Evolutionary conservation across 2,888 invertebrate genomes (phyloP), one percentile per base, ranked within the genome.

Genomic region (Noctua pronuba): DNA sequence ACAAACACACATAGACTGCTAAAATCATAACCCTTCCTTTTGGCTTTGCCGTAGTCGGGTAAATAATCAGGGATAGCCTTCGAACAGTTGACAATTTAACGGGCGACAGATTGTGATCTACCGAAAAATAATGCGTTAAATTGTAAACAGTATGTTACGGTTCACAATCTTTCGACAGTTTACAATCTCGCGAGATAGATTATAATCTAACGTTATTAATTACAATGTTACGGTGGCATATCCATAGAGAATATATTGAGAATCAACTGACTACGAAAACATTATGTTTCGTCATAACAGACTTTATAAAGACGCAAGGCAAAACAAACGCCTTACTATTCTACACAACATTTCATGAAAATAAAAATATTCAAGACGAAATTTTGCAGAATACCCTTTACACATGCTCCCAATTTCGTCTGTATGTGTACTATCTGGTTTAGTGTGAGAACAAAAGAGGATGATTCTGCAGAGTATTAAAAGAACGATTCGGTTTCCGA

Each of bases 401-500:
- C 28, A 68, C 35, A 31, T 60, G 52, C 41, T 35, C 35, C 35
- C 31, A 46, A 72, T 31, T 65, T 64, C 46, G 8, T n/a, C 16
- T 44, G 46, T 55, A 24, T 64, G 11, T 41, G 4, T 73, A 35
- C 10, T 64, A 44, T 75, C 60, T 69, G n/a, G 35, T 44, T 72
- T 64, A 73, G 69, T 58, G n/a, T 49, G 67, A 73, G 65, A 71
- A 82, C 86, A 75, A 83, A 78, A 65, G 64, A 65, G 72, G 69
- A n/a, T 55, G 64, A 67, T 86, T 73, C 66, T 55, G 58, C 6
- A 75, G n/a, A 68, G 73, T 86, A 83, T 78, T 73, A 82, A 78
- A 78, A 83, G 73, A 83, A 84, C 83, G 75, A 86, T 86, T 84
- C 67, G 70, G 83, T 75, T 79, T 75, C 69, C 78, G 86, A 28